Evolutionary conservation across 2,113 vertebrate genomes (phyloP), one percentile per base, ranked within the genome.

Genomic region (Miniopterus natalensis): DNA sequence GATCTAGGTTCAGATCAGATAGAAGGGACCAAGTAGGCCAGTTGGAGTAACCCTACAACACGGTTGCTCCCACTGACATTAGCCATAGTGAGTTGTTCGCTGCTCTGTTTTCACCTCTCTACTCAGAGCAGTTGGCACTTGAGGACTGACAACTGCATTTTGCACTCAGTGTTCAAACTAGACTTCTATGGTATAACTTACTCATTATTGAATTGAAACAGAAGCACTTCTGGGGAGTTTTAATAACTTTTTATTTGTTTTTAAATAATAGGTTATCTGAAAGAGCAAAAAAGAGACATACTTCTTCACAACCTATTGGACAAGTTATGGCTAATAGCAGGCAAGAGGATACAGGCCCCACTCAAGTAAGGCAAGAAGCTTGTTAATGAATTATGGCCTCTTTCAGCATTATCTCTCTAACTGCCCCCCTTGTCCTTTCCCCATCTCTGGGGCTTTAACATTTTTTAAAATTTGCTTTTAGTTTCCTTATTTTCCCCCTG

Each of bases 201-300:
- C 21, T 36, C 29, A 57, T 86, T 92, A 53, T 27, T 61, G 49
- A 90, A 95, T 18, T 84, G 86, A 97, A 84, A 40, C 59, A 93
- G 57, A 74, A 80, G 6, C 40, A 88, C 14, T 94, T 89, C 49
- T 80, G 27, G 85, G 45, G 31, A 85, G 61, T 92, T 96, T 66
- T 95, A 92, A 84, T 94, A 63, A 86, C 51, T 90, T 95, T 36
- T 94, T 14, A 40, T 95, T 89, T 73, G 57, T 93, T 95, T 97
- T 90, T 85, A 93, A 97, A 93, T 93, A 94, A 90, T 92, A 98
- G 98, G 79, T 75, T 95, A 96, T 88, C 95, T 91, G 98, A 98
- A 96, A 98, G 97, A 95, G 92, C 78, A 36, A 98, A 98, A 96
- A 98, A 97, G 94, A 98, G 96, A 84, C 90, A 53, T 8, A 97